A percentile compares a stretch with the other conserved stretches of the same genome.
Evolutionary conservation across 2,797 vertebrate species (phyloP).

Genomic region (Carcharodon carcharias): DNA sequence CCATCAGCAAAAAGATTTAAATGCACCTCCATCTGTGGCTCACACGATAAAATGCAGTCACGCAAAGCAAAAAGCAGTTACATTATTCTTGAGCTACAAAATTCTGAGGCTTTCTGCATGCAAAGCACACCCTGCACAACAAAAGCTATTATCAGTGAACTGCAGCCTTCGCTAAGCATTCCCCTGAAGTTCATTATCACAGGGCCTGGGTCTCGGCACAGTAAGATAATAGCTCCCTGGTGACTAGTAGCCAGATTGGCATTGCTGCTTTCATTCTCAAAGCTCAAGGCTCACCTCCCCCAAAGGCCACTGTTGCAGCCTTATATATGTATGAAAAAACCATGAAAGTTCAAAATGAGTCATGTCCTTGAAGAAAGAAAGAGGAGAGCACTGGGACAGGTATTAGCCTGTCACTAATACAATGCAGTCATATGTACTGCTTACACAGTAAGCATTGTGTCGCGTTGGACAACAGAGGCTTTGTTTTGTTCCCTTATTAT

Average conservation of each 20-base stretch:
- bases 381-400: constrained; percentile 21
- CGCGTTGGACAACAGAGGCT: constrained; percentile 18
- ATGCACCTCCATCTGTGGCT: constrained; percentile 12
- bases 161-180: constrained; percentile 49
- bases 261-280: constrained; percentile 38
- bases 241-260: constrained; percentile 33
- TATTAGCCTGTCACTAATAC: constrained; percentile 31
- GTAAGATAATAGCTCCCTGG: constrained; percentile 45
- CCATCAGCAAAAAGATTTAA: constrained; percentile 38
- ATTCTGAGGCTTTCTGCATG: constrained; percentile 33
- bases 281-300: constrained; percentile 38
- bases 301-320: constrained; percentile 37
- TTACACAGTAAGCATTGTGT: constrained; percentile 9
- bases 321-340: constrained; percentile 36
- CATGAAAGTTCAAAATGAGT: constrained; percentile 37
- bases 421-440: constrained; percentile 31
- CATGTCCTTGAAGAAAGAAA: constrained; percentile 37
- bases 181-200: constrained; percentile 49
- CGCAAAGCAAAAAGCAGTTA: constrained; percentile 35
- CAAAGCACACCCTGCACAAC: constrained; percentile 39
- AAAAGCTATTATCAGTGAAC: constrained; percentile 48
- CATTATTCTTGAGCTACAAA: constrained; percentile 37
- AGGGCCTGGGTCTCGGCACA: constrained; percentile 49
- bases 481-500: not conserved
- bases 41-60: constrained; percentile 44